phyloP scores from a whole-genome alignment of 2,888 invertebrate species.

The Alloplasta piceator region DNA sequence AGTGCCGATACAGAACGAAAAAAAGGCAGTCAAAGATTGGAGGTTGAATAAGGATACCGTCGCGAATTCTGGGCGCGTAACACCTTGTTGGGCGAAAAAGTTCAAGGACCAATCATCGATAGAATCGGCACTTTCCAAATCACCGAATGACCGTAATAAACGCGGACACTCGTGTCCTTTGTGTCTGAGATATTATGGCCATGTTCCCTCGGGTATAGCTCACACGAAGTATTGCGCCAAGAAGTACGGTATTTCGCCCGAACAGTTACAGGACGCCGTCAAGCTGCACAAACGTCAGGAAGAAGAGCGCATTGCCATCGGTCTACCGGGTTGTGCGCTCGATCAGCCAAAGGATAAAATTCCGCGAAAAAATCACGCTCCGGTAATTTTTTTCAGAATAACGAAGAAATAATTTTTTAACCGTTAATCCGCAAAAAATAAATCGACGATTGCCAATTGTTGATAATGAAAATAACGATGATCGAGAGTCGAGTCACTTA shows the following conservation, averaged over 20 bases:
- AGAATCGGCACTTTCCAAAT: constrained; percentile 78
- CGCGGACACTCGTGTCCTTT: constrained; percentile 78
- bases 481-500: too few species aligned
- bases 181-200: constrained; percentile 79
- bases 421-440: too few species aligned
- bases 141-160: constrained; percentile 57
- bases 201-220: constrained; percentile 66
- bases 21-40: constrained; percentile 63
- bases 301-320: constrained; percentile 81
- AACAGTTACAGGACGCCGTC: constrained; percentile 80
- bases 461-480: too few species aligned
- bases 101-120: constrained; percentile 71
- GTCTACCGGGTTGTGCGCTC: constrained; percentile 79
- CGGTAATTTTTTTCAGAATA: constrained; percentile 50
- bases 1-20: constrained; percentile 36
- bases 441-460: too few species aligned
- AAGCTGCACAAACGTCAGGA: constrained; percentile 82
- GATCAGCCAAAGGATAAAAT: constrained; percentile 70
- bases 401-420: neutral
- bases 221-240: constrained; percentile 82
- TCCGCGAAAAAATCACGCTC: constrained; percentile 49
- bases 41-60: constrained; percentile 1
- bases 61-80: constrained; percentile 44
- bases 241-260: constrained; percentile 80
- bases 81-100: constrained; percentile 37